Evolutionary conservation across 2,888 invertebrate species (phyloP).

Genomic region (Eupithecia subfuscata): DNA sequence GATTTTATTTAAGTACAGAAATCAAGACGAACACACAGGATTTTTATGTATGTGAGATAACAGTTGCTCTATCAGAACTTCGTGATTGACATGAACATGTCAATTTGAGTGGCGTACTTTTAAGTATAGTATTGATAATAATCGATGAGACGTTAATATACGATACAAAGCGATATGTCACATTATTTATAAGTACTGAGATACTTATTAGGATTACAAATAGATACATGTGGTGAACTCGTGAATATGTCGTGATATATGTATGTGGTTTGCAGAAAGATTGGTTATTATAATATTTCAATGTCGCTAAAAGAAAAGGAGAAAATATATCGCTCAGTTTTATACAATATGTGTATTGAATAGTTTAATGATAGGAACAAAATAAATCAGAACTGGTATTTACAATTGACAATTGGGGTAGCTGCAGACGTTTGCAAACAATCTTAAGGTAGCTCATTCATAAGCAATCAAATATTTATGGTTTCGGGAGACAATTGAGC

Average conservation of each 20-base stretch:
- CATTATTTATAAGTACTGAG: not conserved
- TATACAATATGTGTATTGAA: not conserved
- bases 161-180: constrained; percentile 5
- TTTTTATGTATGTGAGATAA: not conserved
- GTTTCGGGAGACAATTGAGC: not conserved
- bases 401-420: no score
- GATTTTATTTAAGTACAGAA: not conserved
- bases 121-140: constrained; percentile 7
- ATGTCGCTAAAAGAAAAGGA: not conserved
- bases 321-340: no score
- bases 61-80: not conserved
- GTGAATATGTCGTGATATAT: constrained; percentile 18
- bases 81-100: constrained; percentile 5
- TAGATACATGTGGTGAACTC: not conserved
- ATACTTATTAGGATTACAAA: constrained; percentile 3
- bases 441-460: not conserved
- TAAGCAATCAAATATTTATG: not conserved
- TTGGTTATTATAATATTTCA: not conserved
- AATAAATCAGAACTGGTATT: not conserved
- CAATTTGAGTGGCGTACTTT: not conserved
- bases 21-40: not conserved
- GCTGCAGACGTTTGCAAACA: not conserved
- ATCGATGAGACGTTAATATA: not conserved
- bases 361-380: no score
- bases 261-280: not conserved